phyloP scores from a whole-genome alignment of 2,113 vertebrate species.

The Notarius lentiginosus region DNA sequence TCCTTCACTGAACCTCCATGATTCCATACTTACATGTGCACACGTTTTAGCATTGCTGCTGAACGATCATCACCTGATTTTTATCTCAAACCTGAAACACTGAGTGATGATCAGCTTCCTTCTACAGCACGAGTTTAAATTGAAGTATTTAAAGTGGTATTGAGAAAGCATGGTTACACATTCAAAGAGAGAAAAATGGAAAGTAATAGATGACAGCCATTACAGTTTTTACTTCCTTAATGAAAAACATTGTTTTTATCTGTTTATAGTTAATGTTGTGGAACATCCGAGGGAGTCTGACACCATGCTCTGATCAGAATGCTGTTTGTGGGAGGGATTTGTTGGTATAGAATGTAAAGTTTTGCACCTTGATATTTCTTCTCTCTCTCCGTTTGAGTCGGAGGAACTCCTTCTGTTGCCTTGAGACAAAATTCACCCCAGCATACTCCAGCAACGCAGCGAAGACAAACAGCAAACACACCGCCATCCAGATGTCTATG shows the following conservation, averaged over 20 bases:
- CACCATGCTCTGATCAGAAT: not conserved
- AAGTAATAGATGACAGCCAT: too few species aligned
- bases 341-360: not conserved
- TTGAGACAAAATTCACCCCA: slow-evolving; percentile 98
- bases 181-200: too few species aligned
- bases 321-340: not conserved
- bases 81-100: too few species aligned
- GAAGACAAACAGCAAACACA: slow-evolving; percentile 98
- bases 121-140: too few species aligned
- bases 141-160: too few species aligned
- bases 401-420: slow-evolving; percentile 98
- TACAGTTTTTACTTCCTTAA: not conserved
- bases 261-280: not conserved
- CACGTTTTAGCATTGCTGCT: too few species aligned
- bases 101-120: too few species aligned
- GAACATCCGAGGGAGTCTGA: not conserved
- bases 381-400: slow-evolving; percentile 90
- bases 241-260: not conserved
- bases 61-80: too few species aligned
- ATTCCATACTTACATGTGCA: too few species aligned
- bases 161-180: too few species aligned
- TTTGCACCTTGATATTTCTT: slow-evolving; percentile 85
- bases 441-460: slow-evolving; percentile 96
- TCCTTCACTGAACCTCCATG: too few species aligned
- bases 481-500: slow-evolving; percentile 99